Conservation (phyloP, 2,113 vertebrate genomes). For the Alaudala cheleensis region DNA sequence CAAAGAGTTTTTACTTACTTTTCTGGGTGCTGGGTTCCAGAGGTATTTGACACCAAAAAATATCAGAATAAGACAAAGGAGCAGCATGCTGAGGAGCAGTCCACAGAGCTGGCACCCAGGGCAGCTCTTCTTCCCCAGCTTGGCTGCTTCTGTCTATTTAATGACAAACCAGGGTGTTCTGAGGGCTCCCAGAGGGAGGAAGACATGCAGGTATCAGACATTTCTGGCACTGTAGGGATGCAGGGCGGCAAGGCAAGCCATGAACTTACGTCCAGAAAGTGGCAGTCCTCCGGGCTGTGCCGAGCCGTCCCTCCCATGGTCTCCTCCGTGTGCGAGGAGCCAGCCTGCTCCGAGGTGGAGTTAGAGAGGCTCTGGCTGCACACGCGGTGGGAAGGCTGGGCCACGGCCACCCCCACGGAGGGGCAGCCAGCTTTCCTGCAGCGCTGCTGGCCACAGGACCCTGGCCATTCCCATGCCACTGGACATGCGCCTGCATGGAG, state of each 20-base stretch:
- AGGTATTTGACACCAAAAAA: slow-evolving; percentile 73
- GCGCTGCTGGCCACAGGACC: not conserved
- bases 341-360: slow-evolving; percentile 72
- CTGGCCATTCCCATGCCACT: not conserved
- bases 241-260: not conserved
- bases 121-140: slow-evolving; percentile 58
- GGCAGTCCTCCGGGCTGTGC: slow-evolving; percentile 54
- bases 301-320: slow-evolving; percentile 71
- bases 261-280: slow-evolving; percentile 73
- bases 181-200: not conserved
- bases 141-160: slow-evolving; percentile 72
- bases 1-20: slow-evolving; percentile 69
- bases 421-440: not conserved
- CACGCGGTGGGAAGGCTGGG: slow-evolving; percentile 29
- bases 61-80: slow-evolving; percentile 67
- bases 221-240: not conserved
- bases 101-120: slow-evolving; percentile 71
- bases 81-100: slow-evolving; percentile 60
- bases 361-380: slow-evolving; percentile 46
- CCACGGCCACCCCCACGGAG: not conserved
- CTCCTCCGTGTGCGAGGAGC: slow-evolving; percentile 9
- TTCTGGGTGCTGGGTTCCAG: slow-evolving; percentile 70
- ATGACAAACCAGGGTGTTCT: not conserved
- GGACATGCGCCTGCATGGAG: fast-evolving
- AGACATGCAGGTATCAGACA: not conserved